phyloP scores from a whole-genome alignment of 2,113 vertebrate genomes.

The Cheilinus undulatus region DNA sequence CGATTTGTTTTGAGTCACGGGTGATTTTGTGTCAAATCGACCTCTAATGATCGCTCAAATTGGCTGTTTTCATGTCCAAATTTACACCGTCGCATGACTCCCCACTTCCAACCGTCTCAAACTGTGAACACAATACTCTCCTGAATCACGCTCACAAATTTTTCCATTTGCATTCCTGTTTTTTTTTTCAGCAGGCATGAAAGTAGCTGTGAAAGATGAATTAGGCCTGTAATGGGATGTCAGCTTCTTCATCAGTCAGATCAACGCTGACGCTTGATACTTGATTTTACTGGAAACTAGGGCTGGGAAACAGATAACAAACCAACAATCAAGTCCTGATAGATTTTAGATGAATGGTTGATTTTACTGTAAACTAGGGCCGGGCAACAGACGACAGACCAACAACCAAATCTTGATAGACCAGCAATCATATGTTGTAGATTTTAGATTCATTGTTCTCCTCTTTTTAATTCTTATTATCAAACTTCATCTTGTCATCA shows the following conservation, averaged over 20 bases:
- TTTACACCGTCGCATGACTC: conserved; percentile 71
- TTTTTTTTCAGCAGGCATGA: conserved; percentile 70
- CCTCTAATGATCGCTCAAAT: conserved; percentile 81
- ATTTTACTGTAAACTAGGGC: too few relatives aligned
- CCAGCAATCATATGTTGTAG: too few relatives aligned
- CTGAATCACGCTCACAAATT: conserved; percentile 54
- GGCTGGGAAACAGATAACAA: too few relatives aligned
- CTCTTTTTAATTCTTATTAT: too few relatives aligned
- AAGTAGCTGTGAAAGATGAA: conserved; percentile 72
- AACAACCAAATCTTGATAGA: too few relatives aligned
- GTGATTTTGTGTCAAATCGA: conserved; percentile 79
- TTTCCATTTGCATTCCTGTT: conserved; percentile 68
- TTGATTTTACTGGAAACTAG: conserved; percentile 57
- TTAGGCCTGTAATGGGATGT: conserved; percentile 66
- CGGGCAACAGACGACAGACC: too few relatives aligned
- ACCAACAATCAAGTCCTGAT: too few relatives aligned
- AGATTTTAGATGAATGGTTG: too few relatives aligned
- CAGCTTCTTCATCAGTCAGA: conserved; percentile 61
- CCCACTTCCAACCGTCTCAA: conserved; percentile 63
- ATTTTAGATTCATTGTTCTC: too few relatives aligned
- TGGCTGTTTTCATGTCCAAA: conserved; percentile 82
- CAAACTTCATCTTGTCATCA: too few relatives aligned
- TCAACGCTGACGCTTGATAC: conserved; percentile 57
- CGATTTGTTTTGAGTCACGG: conserved; percentile 84
- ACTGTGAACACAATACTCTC: conserved; percentile 64